Percentiles rank a stretch among this genome's conserved stretches.
These are phyloP conservation scores for Lymantria monacha DNA, from an alignment of 2,888 invertebrate genomes.

Conservation along the genomic window DNA sequence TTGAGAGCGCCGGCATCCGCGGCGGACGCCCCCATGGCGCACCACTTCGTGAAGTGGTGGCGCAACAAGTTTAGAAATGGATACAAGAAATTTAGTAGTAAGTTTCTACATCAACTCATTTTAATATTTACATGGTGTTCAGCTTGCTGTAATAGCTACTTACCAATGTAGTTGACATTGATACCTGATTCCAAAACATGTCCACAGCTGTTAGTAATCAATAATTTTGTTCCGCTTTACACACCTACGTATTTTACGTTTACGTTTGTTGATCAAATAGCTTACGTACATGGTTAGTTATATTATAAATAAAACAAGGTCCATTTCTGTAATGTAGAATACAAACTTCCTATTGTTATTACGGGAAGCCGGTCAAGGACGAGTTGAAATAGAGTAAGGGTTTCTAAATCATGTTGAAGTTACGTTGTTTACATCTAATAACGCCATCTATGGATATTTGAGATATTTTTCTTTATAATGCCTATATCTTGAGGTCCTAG, in stretches of 20 bases:
- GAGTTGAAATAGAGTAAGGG: conserved; percentile 30
- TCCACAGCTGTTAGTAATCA: not conserved
- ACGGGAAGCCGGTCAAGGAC: conserved; percentile 31
- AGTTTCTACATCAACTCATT: conserved; percentile 39
- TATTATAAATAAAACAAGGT: too few species aligned
- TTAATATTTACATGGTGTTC: too few species aligned
- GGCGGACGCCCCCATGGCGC: conserved; percentile 86
- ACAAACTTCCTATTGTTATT: conserved; percentile 2
- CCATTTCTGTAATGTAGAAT: too few species aligned
- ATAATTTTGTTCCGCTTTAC: not conserved
- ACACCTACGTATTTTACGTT: not conserved
- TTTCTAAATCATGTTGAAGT: conserved; percentile 18
- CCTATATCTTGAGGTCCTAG: too few species aligned
- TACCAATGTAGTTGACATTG: not conserved
- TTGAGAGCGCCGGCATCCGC: conserved; percentile 80
- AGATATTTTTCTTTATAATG: not conserved
- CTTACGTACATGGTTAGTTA: not conserved
- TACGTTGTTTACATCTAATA: conserved; percentile 23
- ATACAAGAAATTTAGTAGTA: conserved; percentile 88
- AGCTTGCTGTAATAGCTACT: not conserved
- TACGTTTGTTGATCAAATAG: conserved; percentile 2
- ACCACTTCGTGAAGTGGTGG: conserved; percentile 89
- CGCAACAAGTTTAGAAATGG: conserved; percentile 88
- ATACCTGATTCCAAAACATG: not conserved
- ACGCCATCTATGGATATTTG: conserved; percentile 18